Percentiles rank a stretch among this genome's conserved stretches.
These are phyloP conservation scores for Macrostomum lignano DNA, from an alignment of 1,140 invertebrate species.

Conservation along the genomic window DNA sequence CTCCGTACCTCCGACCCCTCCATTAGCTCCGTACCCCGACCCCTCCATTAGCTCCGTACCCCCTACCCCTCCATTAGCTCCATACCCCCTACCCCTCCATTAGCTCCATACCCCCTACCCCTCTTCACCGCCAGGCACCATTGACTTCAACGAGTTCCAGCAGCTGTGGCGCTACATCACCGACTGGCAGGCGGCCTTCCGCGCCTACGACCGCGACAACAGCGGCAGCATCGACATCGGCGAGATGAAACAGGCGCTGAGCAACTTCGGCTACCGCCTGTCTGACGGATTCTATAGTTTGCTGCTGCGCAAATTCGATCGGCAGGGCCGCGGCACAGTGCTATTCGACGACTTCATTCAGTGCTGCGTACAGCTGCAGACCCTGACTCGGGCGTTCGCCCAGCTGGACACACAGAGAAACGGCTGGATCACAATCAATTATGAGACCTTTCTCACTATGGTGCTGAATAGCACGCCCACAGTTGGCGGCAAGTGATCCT, in stretches of 20 bases:
- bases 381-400: constrained; percentile 55
- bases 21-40: too few relatives aligned
- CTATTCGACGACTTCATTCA: constrained; percentile 97
- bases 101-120: too few relatives aligned
- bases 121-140: constrained; percentile 56
- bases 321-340: constrained; percentile 56
- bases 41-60: too few relatives aligned
- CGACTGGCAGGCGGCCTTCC: constrained; percentile 88
- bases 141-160: constrained; percentile 76
- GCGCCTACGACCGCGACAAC: constrained; percentile 66
- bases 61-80: too few relatives aligned
- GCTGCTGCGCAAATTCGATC: constrained; percentile 67
- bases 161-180: constrained; percentile 87
- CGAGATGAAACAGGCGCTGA: constrained; percentile 61
- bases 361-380: constrained; percentile 69
- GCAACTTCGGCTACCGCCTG: constrained; percentile 54
- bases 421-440: constrained; percentile 75
- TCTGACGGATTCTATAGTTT: constrained; percentile 51
- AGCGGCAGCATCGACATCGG: constrained; percentile 73
- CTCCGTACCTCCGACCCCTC: too few relatives aligned
- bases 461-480: too few relatives aligned
- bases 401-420: constrained; percentile 67
- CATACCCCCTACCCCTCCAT: too few relatives aligned
- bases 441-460: constrained; percentile 83
- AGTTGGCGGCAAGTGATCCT: too few relatives aligned